Conservation (phyloP, 1,140 invertebrate genomes). For the Oreohelix idahoensis region DNA sequence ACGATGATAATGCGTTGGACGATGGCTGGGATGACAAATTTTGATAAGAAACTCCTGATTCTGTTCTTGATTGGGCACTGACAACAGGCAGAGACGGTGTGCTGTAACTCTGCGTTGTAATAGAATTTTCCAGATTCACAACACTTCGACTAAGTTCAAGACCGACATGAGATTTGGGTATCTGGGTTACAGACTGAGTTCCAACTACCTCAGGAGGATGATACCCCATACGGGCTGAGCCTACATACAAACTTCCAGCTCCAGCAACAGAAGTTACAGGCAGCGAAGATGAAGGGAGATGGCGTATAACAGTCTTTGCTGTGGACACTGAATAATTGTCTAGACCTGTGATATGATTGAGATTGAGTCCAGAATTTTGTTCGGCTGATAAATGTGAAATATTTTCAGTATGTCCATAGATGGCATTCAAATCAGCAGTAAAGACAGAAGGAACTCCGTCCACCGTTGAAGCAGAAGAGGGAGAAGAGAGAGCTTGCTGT, state of each 20-base stretch:
- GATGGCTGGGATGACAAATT: neutral
- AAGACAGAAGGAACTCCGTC: conserved; percentile 8
- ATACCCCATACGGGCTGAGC: neutral
- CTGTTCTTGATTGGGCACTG: conserved; percentile 1
- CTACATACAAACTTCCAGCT: conserved; percentile 9
- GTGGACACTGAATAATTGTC: neutral
- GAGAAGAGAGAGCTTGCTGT: neutral
- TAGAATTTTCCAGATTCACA: neutral
- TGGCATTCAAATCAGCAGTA: conserved; percentile 32
- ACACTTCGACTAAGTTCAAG: neutral
- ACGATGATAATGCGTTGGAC: conserved; percentile 15
- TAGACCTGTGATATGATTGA: conserved; percentile 25
- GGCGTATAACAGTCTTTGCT: conserved; percentile 17
- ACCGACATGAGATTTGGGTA: neutral
- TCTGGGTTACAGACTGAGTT: neutral
- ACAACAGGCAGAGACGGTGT: conserved; percentile 6
- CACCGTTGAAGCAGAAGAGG: neutral
- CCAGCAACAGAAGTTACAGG: neutral
- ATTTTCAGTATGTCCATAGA: conserved; percentile 31
- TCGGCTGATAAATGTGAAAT: conserved; percentile 11
- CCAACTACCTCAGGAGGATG: neutral
- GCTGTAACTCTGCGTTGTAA: neutral
- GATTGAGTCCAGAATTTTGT: conserved; percentile 11
- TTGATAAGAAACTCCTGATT: neutral
- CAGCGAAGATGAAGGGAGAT: conserved; percentile 10